These are phyloP conservation scores for Agrochola lota DNA, from an alignment of 2,888 invertebrate genomes.

Conservation along the genomic window DNA sequence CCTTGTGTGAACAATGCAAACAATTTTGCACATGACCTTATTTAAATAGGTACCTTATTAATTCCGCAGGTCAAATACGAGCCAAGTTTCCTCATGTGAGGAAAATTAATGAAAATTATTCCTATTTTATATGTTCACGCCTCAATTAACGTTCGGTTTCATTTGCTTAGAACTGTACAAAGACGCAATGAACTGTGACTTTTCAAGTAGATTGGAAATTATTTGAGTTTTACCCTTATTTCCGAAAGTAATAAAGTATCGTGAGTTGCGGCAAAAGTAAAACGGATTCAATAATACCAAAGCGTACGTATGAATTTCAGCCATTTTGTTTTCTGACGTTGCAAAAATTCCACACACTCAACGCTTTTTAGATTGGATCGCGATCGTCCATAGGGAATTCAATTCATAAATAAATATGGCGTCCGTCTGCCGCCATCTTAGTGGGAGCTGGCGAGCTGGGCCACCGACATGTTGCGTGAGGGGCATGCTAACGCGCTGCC, in stretches of 20 bases:
- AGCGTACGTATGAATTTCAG: conserved; percentile 48
- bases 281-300: conserved; percentile 40
- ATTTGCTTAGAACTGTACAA: conserved; percentile 33
- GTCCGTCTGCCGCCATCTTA: conserved; percentile 74
- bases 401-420: conserved; percentile 82
- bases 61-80: conserved; percentile 17
- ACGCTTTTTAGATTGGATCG: conserved; percentile 74
- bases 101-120: conserved; percentile 43
- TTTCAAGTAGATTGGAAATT: conserved; percentile 13
- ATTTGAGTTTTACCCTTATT: conserved; percentile 29
- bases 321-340: conserved; percentile 59
- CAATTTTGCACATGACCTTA: conserved; percentile 6
- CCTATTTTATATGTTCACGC: conserved; percentile 31
- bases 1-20: conserved; percentile 10
- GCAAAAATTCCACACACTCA: conserved; percentile 62
- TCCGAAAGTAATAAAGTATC: conserved; percentile 27
- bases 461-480: conserved; percentile 73
- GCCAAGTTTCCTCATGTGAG: conserved; percentile 17
- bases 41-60: not conserved
- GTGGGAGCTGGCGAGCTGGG: conserved; percentile 57
- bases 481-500: conserved; percentile 68
- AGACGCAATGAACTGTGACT: conserved; percentile 31
- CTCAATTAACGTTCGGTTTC: conserved; percentile 31
- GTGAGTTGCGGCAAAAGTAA: conserved; percentile 21
- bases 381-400: conserved; percentile 74